Evolutionary conservation across 2,888 invertebrate species (phyloP).

Genomic region (Molorchus minor): DNA sequence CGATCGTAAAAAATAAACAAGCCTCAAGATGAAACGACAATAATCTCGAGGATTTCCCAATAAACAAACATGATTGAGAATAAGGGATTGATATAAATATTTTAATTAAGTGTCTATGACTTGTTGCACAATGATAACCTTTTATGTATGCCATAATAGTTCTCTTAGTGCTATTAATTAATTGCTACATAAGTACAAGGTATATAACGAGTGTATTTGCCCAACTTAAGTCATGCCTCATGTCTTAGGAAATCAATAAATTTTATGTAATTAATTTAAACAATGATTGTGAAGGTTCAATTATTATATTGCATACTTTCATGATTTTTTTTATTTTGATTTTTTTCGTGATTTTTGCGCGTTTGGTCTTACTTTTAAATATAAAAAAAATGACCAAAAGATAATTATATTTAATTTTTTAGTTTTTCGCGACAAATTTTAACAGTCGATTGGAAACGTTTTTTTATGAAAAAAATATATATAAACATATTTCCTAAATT

Average conservation of each 20-base stretch:
- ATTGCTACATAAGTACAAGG: slow-evolving; percentile 3
- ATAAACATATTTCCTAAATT: too few relatives aligned
- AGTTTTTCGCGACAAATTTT: too few relatives aligned
- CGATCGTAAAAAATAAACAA: too few relatives aligned
- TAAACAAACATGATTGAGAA: slow-evolving; percentile 19
- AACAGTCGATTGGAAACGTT: too few relatives aligned
- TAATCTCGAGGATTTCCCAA: slow-evolving; percentile 23
- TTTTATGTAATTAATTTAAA: slow-evolving; percentile 3
- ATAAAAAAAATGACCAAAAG: too few relatives aligned
- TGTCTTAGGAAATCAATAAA: slow-evolving; percentile 12
- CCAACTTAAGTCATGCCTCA: neutral
- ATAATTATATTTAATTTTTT: too few relatives aligned
- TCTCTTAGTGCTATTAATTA: slow-evolving; percentile 19
- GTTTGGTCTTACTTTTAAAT: too few relatives aligned
- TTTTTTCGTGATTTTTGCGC: too few relatives aligned
- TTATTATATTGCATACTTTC: too few relatives aligned
- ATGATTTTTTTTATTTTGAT: neutral
- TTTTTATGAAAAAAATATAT: too few relatives aligned
- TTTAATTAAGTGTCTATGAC: slow-evolving; percentile 23
- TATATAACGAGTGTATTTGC: too few relatives aligned
- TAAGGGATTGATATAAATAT: slow-evolving; percentile 22
- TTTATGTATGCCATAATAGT: slow-evolving; percentile 25
- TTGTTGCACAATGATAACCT: slow-evolving; percentile 28
- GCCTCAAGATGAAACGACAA: slow-evolving; percentile 8
- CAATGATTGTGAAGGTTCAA: too few relatives aligned